phyloP scores from a whole-genome alignment of 2,113 vertebrate genomes.

The Heteronetta atricapilla region DNA sequence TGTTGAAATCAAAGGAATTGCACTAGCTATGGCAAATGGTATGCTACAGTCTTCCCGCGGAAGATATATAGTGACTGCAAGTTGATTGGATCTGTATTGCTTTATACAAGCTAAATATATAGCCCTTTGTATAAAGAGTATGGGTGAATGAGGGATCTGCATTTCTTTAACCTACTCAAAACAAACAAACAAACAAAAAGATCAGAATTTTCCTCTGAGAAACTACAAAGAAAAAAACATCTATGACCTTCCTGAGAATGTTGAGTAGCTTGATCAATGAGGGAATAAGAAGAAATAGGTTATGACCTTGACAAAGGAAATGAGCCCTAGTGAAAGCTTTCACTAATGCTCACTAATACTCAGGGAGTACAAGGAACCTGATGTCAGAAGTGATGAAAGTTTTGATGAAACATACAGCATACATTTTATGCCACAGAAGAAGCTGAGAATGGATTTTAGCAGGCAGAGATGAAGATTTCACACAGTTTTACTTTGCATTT shows the following conservation, averaged over 20 bases:
- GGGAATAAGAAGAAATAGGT: slow-evolving; percentile 35
- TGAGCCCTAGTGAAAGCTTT: slow-evolving; percentile 11
- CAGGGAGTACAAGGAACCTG: not conserved
- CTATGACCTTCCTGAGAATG: not conserved
- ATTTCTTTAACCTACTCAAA: not conserved
- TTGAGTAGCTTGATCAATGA: not conserved
- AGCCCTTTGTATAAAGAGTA: not conserved
- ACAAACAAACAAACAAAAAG: not conserved
- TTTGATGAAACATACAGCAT: not conserved
- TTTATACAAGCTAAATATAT: not conserved
- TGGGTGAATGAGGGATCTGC: not conserved
- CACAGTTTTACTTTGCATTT: not conserved
- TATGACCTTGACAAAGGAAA: slow-evolving; percentile 26
- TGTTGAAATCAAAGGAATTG: not conserved
- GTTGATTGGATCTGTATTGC: not conserved
- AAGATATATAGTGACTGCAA: not conserved
- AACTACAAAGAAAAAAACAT: slow-evolving; percentile 47
- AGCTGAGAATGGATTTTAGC: not conserved
- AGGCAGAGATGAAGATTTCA: not conserved
- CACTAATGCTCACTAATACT: slow-evolving; percentile 48
- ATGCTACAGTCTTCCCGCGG: not conserved
- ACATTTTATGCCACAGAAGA: not conserved
- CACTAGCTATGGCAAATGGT: not conserved
- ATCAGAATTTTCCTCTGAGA: not conserved
- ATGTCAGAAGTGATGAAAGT: slow-evolving; percentile 23